Conservation (phyloP, 1,140 invertebrate genomes). For the Triops longicaudatus region DNA sequence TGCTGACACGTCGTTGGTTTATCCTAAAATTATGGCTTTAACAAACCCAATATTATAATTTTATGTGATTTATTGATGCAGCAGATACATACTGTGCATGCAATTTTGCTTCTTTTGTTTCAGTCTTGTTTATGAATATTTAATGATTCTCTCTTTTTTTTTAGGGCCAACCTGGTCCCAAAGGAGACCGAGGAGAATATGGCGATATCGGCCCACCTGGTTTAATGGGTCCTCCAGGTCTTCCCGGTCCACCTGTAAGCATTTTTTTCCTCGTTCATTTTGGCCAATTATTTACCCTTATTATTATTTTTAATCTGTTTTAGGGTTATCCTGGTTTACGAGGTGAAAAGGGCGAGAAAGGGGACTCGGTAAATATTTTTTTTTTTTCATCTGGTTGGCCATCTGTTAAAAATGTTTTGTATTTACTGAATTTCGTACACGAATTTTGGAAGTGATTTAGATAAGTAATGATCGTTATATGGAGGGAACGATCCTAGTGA, state of each 20-base stretch:
- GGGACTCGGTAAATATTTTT: slow-evolving; percentile 69
- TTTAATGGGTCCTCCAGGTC: slow-evolving; percentile 71
- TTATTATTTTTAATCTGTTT: slow-evolving; percentile 25
- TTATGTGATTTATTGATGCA: background rate
- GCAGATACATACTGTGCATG: background rate
- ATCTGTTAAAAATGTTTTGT: too few relatives aligned
- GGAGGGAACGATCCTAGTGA: too few relatives aligned
- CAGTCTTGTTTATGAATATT: background rate
- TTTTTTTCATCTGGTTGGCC: background rate
- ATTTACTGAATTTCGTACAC: too few relatives aligned
- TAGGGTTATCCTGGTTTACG: slow-evolving; percentile 80
- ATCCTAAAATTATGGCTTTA: background rate
- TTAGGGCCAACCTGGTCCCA: slow-evolving; percentile 67
- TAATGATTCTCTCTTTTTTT: slow-evolving; percentile 31
- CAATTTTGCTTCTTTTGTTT: background rate
- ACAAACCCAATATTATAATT: background rate
- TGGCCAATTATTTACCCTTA: background rate
- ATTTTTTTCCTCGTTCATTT: background rate
- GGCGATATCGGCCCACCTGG: slow-evolving; percentile 84
- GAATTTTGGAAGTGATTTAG: too few relatives aligned
- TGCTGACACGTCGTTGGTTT: background rate
- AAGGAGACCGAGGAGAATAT: slow-evolving; percentile 81
- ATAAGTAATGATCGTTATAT: too few relatives aligned
- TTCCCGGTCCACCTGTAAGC: slow-evolving; percentile 52
- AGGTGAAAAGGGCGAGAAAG: slow-evolving; percentile 84